Base-by-base conservation (phyloP, 2,797 vertebrate species). In the Rhinella marina region DNA sequence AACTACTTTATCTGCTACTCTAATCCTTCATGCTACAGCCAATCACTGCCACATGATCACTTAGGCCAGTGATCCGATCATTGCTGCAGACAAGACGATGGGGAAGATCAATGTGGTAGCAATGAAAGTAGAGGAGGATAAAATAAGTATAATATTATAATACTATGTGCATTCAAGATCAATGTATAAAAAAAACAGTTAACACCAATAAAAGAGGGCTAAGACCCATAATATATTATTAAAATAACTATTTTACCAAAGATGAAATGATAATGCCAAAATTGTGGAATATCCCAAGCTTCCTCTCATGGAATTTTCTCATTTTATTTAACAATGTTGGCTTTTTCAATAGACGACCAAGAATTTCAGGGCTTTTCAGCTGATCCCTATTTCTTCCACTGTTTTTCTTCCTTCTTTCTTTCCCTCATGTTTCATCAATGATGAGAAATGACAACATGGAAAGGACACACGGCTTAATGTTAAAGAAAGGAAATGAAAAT, bases 401-500 rank as follows among this genome's bases (percentile, higher is more conserved):
- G n/a, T 54, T 77, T 41, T 54, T 54, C 50, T 50, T 73, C 11
- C 19, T 50, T 57, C 11, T 41, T 80, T 82, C 59, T 7, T 25
- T 41, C 29, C n/a, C 80, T 50, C 41, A 25, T 29, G 11, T 52
- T 48, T 62, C 56, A 50, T 61, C 12, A 48, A 68, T 83, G 86
- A 87, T 87, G 86, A 78, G 86, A 83, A 87, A 83, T 32, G 17
- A 48, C 59, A 82, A 81, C 86, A 82, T 19, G 7, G 48, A 82
- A 57, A 61, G 59, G 81, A 72, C 21, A 77, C 77, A 80, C 14
- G 48, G 80, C 61, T 83, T 83, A 83, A 61, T 64, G 81, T 77
- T 78, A 68, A 62, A 87, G 32, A 76, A 73, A 87, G 81, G 86
- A 87, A 87, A 87, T 87, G 81, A 87, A 87, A 87, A 87, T 87